Base-by-base conservation (phyloP, 2,888 invertebrate genomes). In the Cataglyphis rosenhaueri region DNA sequence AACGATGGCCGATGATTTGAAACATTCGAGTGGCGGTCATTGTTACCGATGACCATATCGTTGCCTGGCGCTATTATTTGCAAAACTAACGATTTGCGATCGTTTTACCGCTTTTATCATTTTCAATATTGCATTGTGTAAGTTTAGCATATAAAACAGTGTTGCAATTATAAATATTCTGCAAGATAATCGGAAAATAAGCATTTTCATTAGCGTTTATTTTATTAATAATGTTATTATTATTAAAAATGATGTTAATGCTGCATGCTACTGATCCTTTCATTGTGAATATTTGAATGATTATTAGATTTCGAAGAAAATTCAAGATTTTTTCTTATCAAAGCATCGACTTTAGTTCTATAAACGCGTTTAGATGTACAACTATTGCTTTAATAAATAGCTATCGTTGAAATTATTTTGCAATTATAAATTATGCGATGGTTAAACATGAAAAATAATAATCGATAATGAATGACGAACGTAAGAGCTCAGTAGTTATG, bases 1-100 rank as follows among this genome's bases (percentile, higher is more conserved):
- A 70, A 59, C 41, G 68, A 68, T 59, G 41, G 32, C 25, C 52
- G 66, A 38, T 59, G 44, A 18, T 70, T 59, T 70, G 59, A 78
- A 78, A 70, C 70, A 70, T 78, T 78, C 32, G 2, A 59, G 70
- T 21, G 21, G 15, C 29, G 32, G 12, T 66, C 32, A 68, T 78
- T 68, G 32, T 78, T 12, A 15, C 32, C 21, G 55, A 57, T 12
- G 59, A 70, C 32, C 78, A 25, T 25, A 78, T 78, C 70, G 21
- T 32, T 59, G 52, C 21, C 15, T 25, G n/a, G n/a, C 12, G 10
- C 21, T 74, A 18, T 75, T 75, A 75, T 18, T 66, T 55, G 52
- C 38, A 38, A 35, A 35, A 55, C 52, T 29, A 65, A 76, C 65
- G 38, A 75, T 44, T 48, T 9, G n/a, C 35, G 44, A 64, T 76